Base-by-base conservation (phyloP, 2,888 invertebrate genomes). In the Mythimna ferrago region DNA sequence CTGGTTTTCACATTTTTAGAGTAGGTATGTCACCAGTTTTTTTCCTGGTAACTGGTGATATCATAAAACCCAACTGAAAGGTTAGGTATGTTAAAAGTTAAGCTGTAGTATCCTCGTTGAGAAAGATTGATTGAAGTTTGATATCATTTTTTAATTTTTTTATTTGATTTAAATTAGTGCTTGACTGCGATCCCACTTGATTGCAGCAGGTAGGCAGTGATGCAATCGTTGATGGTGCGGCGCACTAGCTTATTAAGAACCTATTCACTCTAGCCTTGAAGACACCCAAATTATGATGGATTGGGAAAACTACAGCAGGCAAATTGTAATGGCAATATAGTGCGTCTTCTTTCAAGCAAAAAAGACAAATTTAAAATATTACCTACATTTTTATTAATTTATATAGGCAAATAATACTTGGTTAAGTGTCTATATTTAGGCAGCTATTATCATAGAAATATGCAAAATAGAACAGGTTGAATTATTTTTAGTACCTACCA, bases 41-140 rank as follows among this genome's bases (percentile, higher is more conserved):
- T 73, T 73, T 76, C 68, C 68, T 66, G 66, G n/a, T 51, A 57
- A 11, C 14, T 16, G 21, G 16, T 26, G 38, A 3, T 26, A 2
- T 32, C 10, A 16, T 73, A 32, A 66, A 57, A 57, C 21, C 38
- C 44, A 35, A 26, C 10, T 26, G 11, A 35, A 58, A 5, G 26
- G 19, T 35, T 26, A 21, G 14, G 5, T 38, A 5, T 16, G 10
- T 21, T 51, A 21, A 38, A 35, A 32, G 1, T 14, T 57, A 14
- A 35, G 16, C 48, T 71, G 44, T 21, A 14, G 48, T 72, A 48
- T 58, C 16, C 35, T 58, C 51, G 71, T 32, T n/a, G 10, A 51
- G n/a, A 57, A 26, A 68, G 11, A 2, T 21, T 21, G 11, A 10
- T 44, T 16, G 6, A 16, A 32, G 2, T 56, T 21, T 56, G 21